Evolutionary conservation across 2,888 invertebrate species (phyloP), one percentile per base, ranked within the genome.

Genomic region (Spisula subtruncata): DNA sequence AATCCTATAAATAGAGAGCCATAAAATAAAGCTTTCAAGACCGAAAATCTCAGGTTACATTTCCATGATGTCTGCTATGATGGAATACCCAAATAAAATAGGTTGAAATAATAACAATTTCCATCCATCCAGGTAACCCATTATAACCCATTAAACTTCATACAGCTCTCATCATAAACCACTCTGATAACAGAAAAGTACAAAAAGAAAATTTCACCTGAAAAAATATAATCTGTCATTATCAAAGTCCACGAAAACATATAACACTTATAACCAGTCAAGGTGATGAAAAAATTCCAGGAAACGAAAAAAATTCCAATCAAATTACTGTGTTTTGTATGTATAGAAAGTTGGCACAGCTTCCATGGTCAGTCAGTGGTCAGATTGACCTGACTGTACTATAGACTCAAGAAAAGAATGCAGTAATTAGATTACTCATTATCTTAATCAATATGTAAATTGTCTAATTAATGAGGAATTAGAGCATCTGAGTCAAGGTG

Each of bases 401-500:
- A 10, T 66, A 10, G n/a, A 66, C 25, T n/a, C 60, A 66, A n/a
- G 60, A 66, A 60, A 51, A 66, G 25, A 4, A 5, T 66, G 25
- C 20, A 66, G 25, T 66, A 66, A 66, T 66, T 66, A 66, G 25
- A 66, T 25, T 10, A 66, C 8, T 25, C 1, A 66, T 66, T n/a
- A n/a, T 66, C n/a, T 25, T 25, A 12, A 51, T 4, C 56, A 71
- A 32, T 75, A 75, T 75, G 75, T 18, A 35, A 32, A 32, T 16
- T 35, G 5, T 32, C 35, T 18, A 75, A 75, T 75, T 32, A 75
- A 16, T 35, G 16, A 75, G 32, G n/a, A 75, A 75, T 75, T 75
- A 75, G 75, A 32, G 1, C 25, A 75, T 75, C 35, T 32, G 16
- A 35, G 75, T 75, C 75, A 75, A 75, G 75, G 35, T 75, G 75